Evolutionary conservation across 2,888 invertebrate species (phyloP).

Genomic region (Acronicta alni): DNA sequence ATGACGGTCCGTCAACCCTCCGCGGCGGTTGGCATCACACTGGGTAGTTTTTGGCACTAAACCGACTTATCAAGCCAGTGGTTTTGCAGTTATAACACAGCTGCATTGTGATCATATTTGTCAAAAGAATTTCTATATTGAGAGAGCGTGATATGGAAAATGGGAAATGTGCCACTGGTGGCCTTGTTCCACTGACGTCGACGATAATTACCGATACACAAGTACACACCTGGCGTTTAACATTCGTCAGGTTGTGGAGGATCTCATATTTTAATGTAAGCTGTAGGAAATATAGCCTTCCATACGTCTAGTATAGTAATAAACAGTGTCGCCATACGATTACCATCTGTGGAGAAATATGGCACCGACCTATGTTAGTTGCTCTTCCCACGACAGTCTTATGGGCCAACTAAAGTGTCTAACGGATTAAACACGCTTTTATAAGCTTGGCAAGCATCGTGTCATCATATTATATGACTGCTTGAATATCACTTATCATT

Average conservation of each 20-base stretch:
- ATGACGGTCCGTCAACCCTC: conserved; percentile 68
- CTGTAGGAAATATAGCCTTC: background rate
- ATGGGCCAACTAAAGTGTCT: conserved; percentile 21
- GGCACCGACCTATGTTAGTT: background rate
- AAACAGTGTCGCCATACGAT: background rate
- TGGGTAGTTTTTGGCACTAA: conserved; percentile 80
- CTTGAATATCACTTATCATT: background rate
- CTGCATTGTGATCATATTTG: conserved; percentile 57
- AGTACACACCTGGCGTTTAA: background rate
- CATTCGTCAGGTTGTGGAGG: background rate
- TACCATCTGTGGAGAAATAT: background rate
- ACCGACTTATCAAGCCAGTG: conserved; percentile 65
- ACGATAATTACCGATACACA: conserved; percentile 17
- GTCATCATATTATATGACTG: conserved; percentile 2
- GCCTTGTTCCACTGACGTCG: conserved; percentile 24
- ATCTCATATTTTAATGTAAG: conserved; percentile 6
- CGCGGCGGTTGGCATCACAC: conserved; percentile 75
- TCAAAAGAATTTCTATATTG: conserved; percentile 58
- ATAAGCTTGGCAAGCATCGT: conserved; percentile 26
- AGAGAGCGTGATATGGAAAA: conserved; percentile 36
- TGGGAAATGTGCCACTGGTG: conserved; percentile 43
- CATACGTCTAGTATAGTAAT: background rate
- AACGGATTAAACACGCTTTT: conserved; percentile 31
- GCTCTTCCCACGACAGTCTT: conserved; percentile 13
- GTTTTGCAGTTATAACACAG: conserved; percentile 59